phyloP scores from a whole-genome alignment of 2,113 vertebrate genomes.

The Rousettus leschenaultii region DNA sequence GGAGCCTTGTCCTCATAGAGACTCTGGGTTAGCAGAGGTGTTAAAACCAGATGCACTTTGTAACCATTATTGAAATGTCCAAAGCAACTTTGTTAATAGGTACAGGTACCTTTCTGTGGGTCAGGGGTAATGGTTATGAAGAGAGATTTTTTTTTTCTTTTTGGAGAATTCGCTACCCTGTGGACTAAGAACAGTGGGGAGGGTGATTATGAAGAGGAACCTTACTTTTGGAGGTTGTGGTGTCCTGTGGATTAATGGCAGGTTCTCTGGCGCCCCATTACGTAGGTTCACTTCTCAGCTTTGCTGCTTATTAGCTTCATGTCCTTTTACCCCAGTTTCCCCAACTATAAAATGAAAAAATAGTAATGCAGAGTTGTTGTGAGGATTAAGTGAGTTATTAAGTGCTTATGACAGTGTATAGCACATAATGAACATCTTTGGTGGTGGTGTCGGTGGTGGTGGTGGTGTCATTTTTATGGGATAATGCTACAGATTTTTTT shows the following conservation, averaged over 20 bases:
- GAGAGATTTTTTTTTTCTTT: background rate
- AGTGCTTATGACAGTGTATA: background rate
- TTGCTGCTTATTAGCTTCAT: background rate
- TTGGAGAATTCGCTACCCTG: background rate
- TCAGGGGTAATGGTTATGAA: background rate
- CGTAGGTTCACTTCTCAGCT: background rate
- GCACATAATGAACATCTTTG: background rate
- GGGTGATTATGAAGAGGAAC: background rate
- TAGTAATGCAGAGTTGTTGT: background rate
- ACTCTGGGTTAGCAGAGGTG: background rate
- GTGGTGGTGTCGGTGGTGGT: background rate
- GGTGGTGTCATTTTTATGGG: background rate
- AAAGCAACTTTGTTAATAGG: background rate
- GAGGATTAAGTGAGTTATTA: background rate
- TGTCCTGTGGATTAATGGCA: background rate
- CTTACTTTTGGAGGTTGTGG: background rate
- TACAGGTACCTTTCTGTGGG: background rate
- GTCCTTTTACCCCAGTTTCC: background rate
- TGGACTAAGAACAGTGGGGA: background rate
- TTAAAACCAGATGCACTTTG: background rate
- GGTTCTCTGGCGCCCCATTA: background rate
- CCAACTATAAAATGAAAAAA: background rate
- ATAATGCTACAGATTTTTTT: conserved; percentile 29
- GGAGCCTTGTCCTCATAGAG: background rate
- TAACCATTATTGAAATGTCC: background rate